Conservation (phyloP, 2,888 invertebrate genomes). For the Drosophila rellima region DNA sequence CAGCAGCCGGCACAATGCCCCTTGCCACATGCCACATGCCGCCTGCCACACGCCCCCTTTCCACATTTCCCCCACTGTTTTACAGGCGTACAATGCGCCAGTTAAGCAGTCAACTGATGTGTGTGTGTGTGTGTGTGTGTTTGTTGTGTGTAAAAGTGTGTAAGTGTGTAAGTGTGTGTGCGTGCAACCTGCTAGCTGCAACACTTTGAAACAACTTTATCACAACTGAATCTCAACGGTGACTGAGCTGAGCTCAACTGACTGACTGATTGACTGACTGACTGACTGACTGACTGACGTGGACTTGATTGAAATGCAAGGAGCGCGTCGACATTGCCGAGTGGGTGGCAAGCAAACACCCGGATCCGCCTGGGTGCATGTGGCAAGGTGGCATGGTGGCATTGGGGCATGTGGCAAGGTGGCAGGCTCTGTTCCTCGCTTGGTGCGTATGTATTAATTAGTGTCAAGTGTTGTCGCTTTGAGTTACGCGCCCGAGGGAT, state of each 20-base stretch:
- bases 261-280: constrained; percentile 20
- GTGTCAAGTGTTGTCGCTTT: constrained; percentile 83
- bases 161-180: constrained; percentile 19
- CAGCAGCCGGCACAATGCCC: constrained; percentile 57
- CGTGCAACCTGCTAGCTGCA: constrained; percentile 58
- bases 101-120: constrained; percentile 59
- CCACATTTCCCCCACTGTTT: not conserved
- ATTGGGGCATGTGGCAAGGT: constrained; percentile 11
- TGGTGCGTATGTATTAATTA: constrained; percentile 82
- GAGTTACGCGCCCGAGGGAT: constrained; percentile 82
- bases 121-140: constrained; percentile 37
- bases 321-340: constrained; percentile 69
- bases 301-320: constrained; percentile 80
- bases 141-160: constrained; percentile 21
- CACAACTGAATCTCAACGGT: constrained; percentile 72
- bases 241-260: constrained; percentile 46
- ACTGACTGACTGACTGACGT: constrained; percentile 45
- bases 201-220: constrained; percentile 82
- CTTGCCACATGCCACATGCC: too few species aligned
- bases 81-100: constrained; percentile 61
- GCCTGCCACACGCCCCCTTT: not conserved
- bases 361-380: constrained; percentile 11
- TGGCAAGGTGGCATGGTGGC: constrained; percentile 8
- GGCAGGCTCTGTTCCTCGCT: constrained; percentile 26
- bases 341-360: constrained; percentile 64